Conservation (phyloP, 2,113 vertebrate genomes). For the Bubo bubo region DNA sequence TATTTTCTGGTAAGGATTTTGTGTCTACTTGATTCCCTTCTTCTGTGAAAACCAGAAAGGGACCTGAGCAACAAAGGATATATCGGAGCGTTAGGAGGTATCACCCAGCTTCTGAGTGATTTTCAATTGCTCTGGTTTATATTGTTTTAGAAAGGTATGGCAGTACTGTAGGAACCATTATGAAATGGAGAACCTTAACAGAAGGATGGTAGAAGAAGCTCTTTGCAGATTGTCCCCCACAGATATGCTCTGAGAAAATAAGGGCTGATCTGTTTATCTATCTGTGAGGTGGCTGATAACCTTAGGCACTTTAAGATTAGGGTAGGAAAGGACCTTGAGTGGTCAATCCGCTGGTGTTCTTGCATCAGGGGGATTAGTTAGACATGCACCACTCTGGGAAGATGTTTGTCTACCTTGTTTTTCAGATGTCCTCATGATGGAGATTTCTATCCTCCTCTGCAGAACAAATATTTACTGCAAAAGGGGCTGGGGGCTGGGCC, state of each 20-base stretch:
- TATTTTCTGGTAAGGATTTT: background rate
- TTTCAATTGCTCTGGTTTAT: background rate
- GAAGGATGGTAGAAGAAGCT: background rate
- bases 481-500: background rate
- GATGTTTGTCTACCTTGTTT: constrained; percentile 29
- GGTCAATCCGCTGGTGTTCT: background rate
- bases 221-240: background rate
- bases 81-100: background rate
- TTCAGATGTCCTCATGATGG: background rate
- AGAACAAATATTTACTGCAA: background rate
- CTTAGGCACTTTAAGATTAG: background rate
- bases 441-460: background rate
- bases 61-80: background rate
- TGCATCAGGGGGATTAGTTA: constrained; percentile 1
- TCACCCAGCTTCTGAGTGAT: background rate
- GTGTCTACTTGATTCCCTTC: background rate
- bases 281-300: background rate
- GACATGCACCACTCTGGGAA: background rate
- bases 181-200: background rate
- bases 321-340: constrained; percentile 33
- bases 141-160: background rate
- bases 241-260: background rate
- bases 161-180: background rate
- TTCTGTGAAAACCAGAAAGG: background rate
- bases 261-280: background rate